Conservation (phyloP, 2,888 invertebrate genomes). For the Uloborus plumipes region DNA sequence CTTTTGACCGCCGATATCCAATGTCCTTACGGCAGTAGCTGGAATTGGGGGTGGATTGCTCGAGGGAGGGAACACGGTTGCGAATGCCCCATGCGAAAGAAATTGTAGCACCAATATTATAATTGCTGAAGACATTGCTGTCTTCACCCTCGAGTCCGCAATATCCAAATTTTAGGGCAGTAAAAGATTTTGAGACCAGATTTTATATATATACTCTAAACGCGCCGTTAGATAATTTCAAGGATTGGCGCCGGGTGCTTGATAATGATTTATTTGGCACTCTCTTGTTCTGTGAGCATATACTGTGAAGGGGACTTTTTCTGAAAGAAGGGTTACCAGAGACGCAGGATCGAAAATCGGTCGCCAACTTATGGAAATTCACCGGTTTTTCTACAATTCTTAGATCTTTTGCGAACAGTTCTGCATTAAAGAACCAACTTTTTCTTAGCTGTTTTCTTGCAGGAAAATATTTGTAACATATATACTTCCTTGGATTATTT, state of each 20-base stretch:
- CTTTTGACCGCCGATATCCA: constrained; percentile 39
- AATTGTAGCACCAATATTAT: constrained; percentile 14
- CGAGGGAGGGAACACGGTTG: constrained; percentile 41
- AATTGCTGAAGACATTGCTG: constrained; percentile 34
- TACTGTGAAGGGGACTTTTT: constrained; percentile 54
- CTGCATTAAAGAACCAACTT: too few relatives aligned
- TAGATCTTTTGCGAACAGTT: too few relatives aligned
- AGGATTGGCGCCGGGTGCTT: constrained; percentile 59
- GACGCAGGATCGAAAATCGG: neutral
- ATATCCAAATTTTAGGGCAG: neutral
- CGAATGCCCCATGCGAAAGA: constrained; percentile 14
- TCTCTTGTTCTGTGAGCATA: constrained; percentile 57
- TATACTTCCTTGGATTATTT: too few relatives aligned
- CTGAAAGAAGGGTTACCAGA: constrained; percentile 43
- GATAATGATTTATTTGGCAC: constrained; percentile 64
- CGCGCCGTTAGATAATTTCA: constrained; percentile 55
- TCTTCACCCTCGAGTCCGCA: constrained; percentile 6
- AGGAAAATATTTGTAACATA: too few relatives aligned
- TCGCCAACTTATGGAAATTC: constrained; percentile 9
- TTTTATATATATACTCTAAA: constrained; percentile 60
- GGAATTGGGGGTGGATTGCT: constrained; percentile 48
- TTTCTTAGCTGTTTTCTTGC: too few relatives aligned
- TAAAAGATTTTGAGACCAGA: constrained; percentile 33
- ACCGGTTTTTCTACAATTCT: too few relatives aligned
- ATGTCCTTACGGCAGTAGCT: constrained; percentile 27